These are phyloP conservation scores for Fundulus diaphanus DNA, from an alignment of 2,797 vertebrate species.

Conservation along the genomic window DNA sequence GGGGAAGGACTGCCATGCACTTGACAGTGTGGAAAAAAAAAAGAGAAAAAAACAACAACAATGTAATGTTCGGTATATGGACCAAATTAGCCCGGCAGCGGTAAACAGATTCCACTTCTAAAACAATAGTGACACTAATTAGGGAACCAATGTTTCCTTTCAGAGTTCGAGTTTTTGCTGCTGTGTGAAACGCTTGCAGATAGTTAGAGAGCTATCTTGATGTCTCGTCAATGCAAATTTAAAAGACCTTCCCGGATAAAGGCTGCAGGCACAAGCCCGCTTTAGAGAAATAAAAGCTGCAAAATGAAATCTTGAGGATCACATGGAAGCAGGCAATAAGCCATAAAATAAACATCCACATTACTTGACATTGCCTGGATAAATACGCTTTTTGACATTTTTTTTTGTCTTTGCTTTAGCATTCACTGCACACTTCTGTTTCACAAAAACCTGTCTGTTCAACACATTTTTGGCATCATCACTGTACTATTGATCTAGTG, in stretches of 20 bases:
- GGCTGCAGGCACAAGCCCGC: slow-evolving; percentile 11
- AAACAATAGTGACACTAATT: slow-evolving; percentile 86
- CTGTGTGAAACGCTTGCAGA: slow-evolving; percentile 64
- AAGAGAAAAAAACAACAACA: slow-evolving; percentile 63
- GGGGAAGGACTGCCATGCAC: slow-evolving; percentile 77
- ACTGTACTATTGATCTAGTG: background rate
- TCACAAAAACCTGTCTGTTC: background rate
- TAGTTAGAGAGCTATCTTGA: slow-evolving; percentile 57
- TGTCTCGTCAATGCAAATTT: slow-evolving; percentile 69
- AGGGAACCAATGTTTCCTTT: slow-evolving; percentile 79
- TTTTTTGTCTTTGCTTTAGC: background rate
- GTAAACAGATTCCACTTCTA: slow-evolving; percentile 82
- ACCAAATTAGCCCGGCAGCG: slow-evolving; percentile 80
- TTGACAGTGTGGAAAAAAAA: slow-evolving; percentile 81
- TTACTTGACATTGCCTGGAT: background rate
- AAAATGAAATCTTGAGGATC: slow-evolving; percentile 25
- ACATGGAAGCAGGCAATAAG: background rate
- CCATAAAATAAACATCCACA: background rate
- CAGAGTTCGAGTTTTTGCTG: slow-evolving; percentile 73
- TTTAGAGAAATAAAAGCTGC: slow-evolving; percentile 9
- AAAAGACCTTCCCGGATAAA: slow-evolving; percentile 32
- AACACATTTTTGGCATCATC: background rate
- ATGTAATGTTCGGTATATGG: slow-evolving; percentile 75
- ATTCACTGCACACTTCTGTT: background rate
- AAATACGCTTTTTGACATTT: background rate